Percentiles rank a stretch among this genome's conserved stretches.
Conservation (phyloP, 2,113 vertebrate genomes). For the Emydura subglobosa region DNA sequence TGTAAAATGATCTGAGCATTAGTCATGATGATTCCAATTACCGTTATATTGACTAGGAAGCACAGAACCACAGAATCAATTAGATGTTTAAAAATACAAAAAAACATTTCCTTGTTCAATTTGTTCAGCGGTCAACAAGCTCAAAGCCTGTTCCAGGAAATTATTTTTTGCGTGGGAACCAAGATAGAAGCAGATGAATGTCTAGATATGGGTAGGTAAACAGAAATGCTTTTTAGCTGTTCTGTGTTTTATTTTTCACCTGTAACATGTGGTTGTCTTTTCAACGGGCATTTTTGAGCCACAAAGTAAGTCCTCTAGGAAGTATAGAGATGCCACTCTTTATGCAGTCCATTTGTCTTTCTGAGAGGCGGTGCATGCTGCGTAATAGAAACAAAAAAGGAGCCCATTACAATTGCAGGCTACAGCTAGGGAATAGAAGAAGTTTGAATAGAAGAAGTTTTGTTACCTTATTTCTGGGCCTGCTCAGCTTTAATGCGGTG, state of each 20-base stretch:
- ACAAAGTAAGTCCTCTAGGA: not conserved
- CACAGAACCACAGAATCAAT: constrained; percentile 43
- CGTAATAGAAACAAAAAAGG: not conserved
- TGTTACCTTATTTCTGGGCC: not conserved
- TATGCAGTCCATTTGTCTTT: not conserved
- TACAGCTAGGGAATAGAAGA: not conserved
- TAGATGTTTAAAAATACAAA: constrained; percentile 45
- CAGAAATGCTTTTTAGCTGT: not conserved
- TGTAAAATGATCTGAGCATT: constrained; percentile 22
- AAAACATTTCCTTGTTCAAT: constrained; percentile 39
- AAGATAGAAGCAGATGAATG: constrained; percentile 6
- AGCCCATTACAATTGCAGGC: not conserved
- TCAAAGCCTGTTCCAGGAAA: not conserved
- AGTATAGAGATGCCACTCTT: not conserved
- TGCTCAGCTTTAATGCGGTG: not conserved
- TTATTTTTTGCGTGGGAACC: not conserved
- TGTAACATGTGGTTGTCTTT: not conserved
- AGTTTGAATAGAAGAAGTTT: not conserved
- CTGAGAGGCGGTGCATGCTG: not conserved
- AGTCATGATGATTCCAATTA: constrained; percentile 51
- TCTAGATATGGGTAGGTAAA: not conserved
- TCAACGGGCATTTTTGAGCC: not conserved
- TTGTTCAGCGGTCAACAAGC: constrained; percentile 34
- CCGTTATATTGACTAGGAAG: constrained; percentile 28
- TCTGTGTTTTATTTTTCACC: not conserved